These are phyloP conservation scores for Melanerpes aurifrons DNA, from an alignment of 2,113 vertebrate species.

Conservation along the genomic window DNA sequence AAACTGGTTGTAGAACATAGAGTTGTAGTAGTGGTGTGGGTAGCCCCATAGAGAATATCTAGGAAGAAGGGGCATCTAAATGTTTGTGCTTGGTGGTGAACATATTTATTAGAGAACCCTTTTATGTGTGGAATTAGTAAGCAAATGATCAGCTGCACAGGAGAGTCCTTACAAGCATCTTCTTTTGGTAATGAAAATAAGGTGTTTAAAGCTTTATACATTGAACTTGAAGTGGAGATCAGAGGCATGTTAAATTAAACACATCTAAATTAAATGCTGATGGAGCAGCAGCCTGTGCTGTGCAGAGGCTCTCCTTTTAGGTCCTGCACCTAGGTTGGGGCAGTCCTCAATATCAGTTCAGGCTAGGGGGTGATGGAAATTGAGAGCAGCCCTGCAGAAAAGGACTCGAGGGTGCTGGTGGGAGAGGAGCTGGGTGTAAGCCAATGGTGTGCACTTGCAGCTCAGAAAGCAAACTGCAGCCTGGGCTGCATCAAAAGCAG, in stretches of 20 bases:
- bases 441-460: too few species aligned
- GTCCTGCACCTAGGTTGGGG: too few species aligned
- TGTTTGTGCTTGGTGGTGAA: not conserved
- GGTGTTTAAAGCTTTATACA: not conserved
- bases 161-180: not conserved
- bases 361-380: too few species aligned
- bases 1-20: not conserved
- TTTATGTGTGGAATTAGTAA: slow-evolving; percentile 15
- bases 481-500: too few species aligned
- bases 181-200: slow-evolving; percentile 24
- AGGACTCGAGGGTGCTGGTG: too few species aligned
- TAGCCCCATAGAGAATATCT: not conserved
- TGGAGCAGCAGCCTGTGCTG: not conserved
- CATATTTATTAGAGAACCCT: not conserved
- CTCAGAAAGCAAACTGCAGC: too few species aligned
- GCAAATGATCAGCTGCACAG: not conserved
- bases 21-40: not conserved
- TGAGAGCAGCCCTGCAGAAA: too few species aligned
- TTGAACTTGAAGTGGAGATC: not conserved
- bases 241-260: slow-evolving; percentile 15
- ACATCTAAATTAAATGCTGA: not conserved
- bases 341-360: too few species aligned
- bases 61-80: not conserved
- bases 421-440: too few species aligned
- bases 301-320: not conserved